Base-by-base conservation (phyloP, 2,888 invertebrate species). In the Eupithecia exiguata region DNA sequence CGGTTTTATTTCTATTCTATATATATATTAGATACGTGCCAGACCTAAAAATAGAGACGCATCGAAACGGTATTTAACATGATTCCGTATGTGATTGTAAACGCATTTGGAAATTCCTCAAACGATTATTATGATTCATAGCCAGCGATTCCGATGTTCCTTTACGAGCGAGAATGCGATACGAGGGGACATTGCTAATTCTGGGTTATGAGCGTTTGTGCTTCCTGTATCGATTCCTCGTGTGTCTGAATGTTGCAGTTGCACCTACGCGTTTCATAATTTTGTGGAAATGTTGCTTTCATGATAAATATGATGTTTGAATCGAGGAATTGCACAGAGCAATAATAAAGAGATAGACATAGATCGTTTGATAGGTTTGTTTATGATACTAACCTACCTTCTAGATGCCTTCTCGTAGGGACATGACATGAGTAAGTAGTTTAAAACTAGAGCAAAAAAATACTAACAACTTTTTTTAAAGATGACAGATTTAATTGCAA, bases 201-300 rank as follows among this genome's bases (percentile, higher is more conserved):
- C 87, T 88, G 90, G 86, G 79, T 84, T 84, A 83, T 83, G 84
- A 84, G 84, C 79, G 81, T 80, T 81, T 83, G 65, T 77, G 84
- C 86, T 91, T 92, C 92, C 92, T 91, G 91, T 89, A 92, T 91
- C 85, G 90, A 88, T 90, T 86, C 88, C 89, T 87, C 84, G 83
- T 84, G 84, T 86, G 86, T 77, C 81, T 65, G 14, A 66, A 66
- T 40, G 65, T 66, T 40, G 21, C 38, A 12, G 14, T 66, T 66
- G 5, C 18, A 62, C 35, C 30, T 62, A 62, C 62, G 21, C 62
- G 53, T 53, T 53, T 25, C 53, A 53, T 25, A 25, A 53, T 5
- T 49, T 21, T 21, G 21, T 21, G 21, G 12, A 53, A 53, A 21
- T 53, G 53, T 21, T 53, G 53, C 21, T n/a, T 49, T 49, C 16